Base-by-base conservation (phyloP, 1,140 invertebrate species). In the Zaprionus nigranus region DNA sequence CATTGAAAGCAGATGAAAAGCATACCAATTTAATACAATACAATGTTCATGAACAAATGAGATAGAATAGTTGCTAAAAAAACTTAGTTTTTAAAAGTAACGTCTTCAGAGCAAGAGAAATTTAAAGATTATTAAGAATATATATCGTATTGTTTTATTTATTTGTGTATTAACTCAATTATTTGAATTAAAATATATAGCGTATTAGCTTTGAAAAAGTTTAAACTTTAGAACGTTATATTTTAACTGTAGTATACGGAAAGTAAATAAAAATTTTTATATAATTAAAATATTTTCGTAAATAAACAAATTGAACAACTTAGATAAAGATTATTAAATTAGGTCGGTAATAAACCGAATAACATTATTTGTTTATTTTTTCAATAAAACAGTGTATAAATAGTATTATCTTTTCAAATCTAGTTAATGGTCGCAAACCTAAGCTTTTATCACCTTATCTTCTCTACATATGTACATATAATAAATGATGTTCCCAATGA, bases 361-460 rank as follows among this genome's bases (percentile, higher is more conserved):
- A 43, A 43, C 2, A 40, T 15, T 34, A 34, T 30, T 28, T 7
- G 28, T 30, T 28, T 28, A n/a, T 28, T 28, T 38, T 4, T 15
- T 38, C n/a, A 46, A 9, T 51, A 24, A 12, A 24, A 24, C 20
- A 24, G 46, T 20, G 17, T 11, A 24, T 9, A 9, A 22, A 20
- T 17, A n/a, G n/a, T n/a, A 51, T 24, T 22, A 51, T 51, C 46
- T 51, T 22, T 24, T 51, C 46, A 51, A 46, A 51, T 24, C 12
- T 22, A 30, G 34, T 51, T 4, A 62, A 49, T 26, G 26, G 53
- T 3, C 1, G 17, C 40, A 46, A 43, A 43, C 6, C 40, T 17
- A 46, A 46, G n/a, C n/a, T 60, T 68, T 51, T 56, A 34, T 26
- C 53, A 26, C 7, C 22, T 30, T 56, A 56, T 28, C 22, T 24